phyloP scores from a whole-genome alignment of 2,888 invertebrate genomes.

The Drosophila borborema region DNA sequence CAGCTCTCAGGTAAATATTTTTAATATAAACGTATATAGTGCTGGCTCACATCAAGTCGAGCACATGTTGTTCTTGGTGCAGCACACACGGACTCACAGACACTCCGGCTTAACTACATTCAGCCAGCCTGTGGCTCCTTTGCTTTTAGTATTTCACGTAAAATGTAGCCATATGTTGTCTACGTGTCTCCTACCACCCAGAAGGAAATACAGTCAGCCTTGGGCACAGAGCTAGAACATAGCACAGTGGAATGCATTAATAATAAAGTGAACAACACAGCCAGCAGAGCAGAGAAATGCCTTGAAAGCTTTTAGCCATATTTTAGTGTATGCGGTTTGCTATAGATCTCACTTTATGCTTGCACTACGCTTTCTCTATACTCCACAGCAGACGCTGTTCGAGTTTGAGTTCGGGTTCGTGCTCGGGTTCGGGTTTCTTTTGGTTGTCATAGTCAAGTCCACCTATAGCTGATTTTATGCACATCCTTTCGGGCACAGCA shows the following conservation, averaged over 20 bases:
- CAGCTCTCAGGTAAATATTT: slow-evolving; percentile 58
- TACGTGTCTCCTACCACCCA: slow-evolving; percentile 38
- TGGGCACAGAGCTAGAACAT: neutral
- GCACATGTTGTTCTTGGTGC: slow-evolving; percentile 35
- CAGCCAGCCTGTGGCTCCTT: slow-evolving; percentile 31
- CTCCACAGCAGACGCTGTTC: neutral
- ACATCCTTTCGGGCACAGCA: slow-evolving; percentile 49
- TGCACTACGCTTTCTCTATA: neutral
- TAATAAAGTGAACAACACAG: neutral
- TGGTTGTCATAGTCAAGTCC: slow-evolving; percentile 18
- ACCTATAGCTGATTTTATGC: slow-evolving; percentile 42
- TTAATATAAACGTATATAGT: slow-evolving; percentile 29
- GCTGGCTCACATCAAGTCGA: slow-evolving; percentile 28
- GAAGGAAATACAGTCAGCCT: slow-evolving; percentile 29
- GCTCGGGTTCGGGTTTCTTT: neutral
- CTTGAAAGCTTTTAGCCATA: slow-evolving; percentile 9
- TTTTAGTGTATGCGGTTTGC: neutral
- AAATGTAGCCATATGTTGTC: slow-evolving; percentile 56
- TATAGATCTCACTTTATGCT: neutral
- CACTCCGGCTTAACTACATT: slow-evolving; percentile 19
- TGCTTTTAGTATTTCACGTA: slow-evolving; percentile 43
- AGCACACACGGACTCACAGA: slow-evolving; percentile 39
- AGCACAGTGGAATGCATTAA: slow-evolving; percentile 2
- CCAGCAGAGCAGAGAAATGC: neutral
- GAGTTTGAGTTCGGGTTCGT: too few relatives aligned